Evolutionary conservation across 2,113 vertebrate species (phyloP).

Genomic region (Cyphomyrus discorhynchus): DNA sequence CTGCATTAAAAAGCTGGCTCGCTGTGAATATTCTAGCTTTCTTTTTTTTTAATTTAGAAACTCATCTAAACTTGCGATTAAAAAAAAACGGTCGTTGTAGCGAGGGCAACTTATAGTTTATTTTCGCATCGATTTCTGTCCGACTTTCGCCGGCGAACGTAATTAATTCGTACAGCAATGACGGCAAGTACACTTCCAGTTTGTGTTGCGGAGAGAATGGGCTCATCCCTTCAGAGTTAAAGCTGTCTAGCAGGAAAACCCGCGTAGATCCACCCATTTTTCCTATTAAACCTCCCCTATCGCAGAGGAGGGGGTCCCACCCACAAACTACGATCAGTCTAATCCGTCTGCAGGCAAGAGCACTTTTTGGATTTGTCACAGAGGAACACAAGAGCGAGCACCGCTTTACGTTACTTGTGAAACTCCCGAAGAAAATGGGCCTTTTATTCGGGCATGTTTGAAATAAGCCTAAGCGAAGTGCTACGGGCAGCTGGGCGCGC

Average conservation of each 20-base stretch:
- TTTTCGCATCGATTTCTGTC: not conserved
- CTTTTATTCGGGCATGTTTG: slow-evolving; percentile 46
- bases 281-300: slow-evolving; percentile 63
- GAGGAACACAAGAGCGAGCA: slow-evolving; percentile 22
- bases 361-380: slow-evolving; percentile 10
- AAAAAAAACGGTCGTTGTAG: slow-evolving; percentile 29
- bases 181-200: slow-evolving; percentile 26
- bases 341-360: slow-evolving; percentile 29
- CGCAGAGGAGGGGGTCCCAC: slow-evolving; percentile 56
- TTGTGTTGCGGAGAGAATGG: slow-evolving; percentile 50
- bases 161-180: slow-evolving; percentile 25
- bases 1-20: slow-evolving; percentile 30
- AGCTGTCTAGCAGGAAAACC: slow-evolving; percentile 56
- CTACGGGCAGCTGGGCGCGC: slow-evolving; percentile 36
- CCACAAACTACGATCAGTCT: slow-evolving; percentile 53
- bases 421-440: slow-evolving; percentile 29
- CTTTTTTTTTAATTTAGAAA: not conserved
- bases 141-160: slow-evolving; percentile 19
- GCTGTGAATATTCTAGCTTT: not conserved
- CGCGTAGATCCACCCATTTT: slow-evolving; percentile 63
- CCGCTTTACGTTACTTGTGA: slow-evolving; percentile 14
- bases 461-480: slow-evolving; percentile 26
- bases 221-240: slow-evolving; percentile 57
- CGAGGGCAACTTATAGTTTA: not conserved
- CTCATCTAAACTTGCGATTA: not conserved